These are phyloP conservation scores for Drosophila melanogaster DNA, from an alignment of 1,140 invertebrate species.

Conservation along the genomic window Release_6_plus_ISO1_MT NT_033777.3:21871501-21872000, in stretches of 20 bases:
- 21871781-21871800: slow-evolving; percentile 58
- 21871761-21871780: slow-evolving; percentile 82
- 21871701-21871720: slow-evolving; percentile 76
- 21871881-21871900: slow-evolving; percentile 33
- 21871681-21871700: slow-evolving; percentile 64
- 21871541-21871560: slow-evolving; percentile 63
- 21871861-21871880: slow-evolving; percentile 78
- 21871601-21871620: slow-evolving; percentile 57
- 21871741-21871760: slow-evolving; percentile 60
- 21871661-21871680: slow-evolving; percentile 20
- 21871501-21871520: slow-evolving; percentile 14
- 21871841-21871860: slow-evolving; percentile 56
- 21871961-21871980: slow-evolving; percentile 29
- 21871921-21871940: slow-evolving; percentile 43
- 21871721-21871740: slow-evolving; percentile 78
- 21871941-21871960: slow-evolving; percentile 16
- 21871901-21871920: slow-evolving; percentile 10
- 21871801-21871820: slow-evolving; percentile 57
- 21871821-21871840: slow-evolving; percentile 59
- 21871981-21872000: slow-evolving; percentile 23
- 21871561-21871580: slow-evolving; percentile 76
- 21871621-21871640: slow-evolving; percentile 61
- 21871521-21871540: slow-evolving; percentile 51
- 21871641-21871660: slow-evolving; percentile 61
- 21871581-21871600: slow-evolving; percentile 67